phyloP scores from a whole-genome alignment of 2,888 invertebrate species.

The Synergus japonicus region DNA sequence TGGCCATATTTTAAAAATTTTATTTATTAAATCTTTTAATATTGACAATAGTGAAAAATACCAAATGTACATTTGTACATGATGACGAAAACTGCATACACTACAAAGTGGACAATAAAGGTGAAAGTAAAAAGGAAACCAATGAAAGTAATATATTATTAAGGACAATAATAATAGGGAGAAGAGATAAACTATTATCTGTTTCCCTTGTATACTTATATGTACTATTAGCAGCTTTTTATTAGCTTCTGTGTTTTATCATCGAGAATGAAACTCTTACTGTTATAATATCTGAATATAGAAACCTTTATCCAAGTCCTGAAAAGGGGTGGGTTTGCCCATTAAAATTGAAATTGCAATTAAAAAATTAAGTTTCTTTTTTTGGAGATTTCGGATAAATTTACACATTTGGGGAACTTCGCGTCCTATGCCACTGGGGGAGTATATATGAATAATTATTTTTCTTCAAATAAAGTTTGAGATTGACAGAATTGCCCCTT shows the following conservation, averaged over 20 bases:
- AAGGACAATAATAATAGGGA: slow-evolving; percentile 66
- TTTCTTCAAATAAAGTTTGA: too few species aligned
- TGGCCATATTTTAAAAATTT: slow-evolving; percentile 32
- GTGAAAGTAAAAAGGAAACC: slow-evolving; percentile 51
- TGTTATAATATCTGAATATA: slow-evolving; percentile 4
- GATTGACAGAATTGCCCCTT: background rate
- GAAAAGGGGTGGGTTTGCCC: background rate
- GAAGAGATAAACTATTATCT: background rate
- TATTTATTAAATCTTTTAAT: slow-evolving; percentile 33
- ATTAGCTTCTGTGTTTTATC: slow-evolving; percentile 10
- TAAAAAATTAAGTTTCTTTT: too few species aligned
- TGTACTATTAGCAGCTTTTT: slow-evolving; percentile 6
- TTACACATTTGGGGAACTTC: too few species aligned
- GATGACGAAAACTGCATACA: slow-evolving; percentile 64
- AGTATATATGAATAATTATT: too few species aligned
- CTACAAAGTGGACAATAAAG: slow-evolving; percentile 73
- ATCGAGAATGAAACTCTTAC: background rate
- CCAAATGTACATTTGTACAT: background rate
- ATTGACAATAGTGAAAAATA: background rate
- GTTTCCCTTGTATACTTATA: background rate
- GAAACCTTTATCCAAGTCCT: background rate
- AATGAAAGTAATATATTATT: slow-evolving; percentile 68
- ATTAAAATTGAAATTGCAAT: background rate
- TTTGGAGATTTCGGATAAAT: too few species aligned
- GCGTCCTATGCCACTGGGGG: too few species aligned